Conservation (phyloP, 2,797 vertebrate species). For the Acrossocheilus wenchowensis region DNA sequence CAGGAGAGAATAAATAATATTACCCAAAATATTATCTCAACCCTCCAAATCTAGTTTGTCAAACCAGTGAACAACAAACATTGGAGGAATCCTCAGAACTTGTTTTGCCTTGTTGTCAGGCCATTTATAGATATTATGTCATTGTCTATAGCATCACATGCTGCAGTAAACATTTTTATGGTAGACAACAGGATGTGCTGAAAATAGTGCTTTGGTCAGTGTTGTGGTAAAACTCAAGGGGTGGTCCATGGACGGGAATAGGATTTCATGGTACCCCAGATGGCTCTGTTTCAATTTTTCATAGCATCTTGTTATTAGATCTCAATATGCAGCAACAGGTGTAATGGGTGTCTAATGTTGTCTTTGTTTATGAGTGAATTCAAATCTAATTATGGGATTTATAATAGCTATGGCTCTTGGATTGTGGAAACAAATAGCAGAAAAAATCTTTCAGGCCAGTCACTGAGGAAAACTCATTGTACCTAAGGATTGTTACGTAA, state of each 20-base stretch:
- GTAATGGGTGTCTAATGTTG: conserved; percentile 18
- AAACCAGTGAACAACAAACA: conserved; percentile 39
- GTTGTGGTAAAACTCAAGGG: conserved; percentile 47
- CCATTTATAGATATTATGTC: conserved; percentile 69
- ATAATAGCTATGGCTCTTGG: neutral
- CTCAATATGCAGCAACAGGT: conserved; percentile 49
- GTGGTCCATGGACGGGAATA: conserved; percentile 35
- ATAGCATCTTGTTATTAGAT: conserved; percentile 44
- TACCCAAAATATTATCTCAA: neutral
- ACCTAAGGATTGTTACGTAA: neutral
- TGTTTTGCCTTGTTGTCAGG: conserved; percentile 43
- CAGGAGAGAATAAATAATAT: conserved; percentile 39
- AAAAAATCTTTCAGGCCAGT: neutral
- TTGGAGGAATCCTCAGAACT: conserved; percentile 62
- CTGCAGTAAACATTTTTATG: conserved; percentile 66
- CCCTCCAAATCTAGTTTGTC: neutral
- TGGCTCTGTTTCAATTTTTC: conserved; percentile 52
- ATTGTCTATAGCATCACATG: conserved; percentile 61
- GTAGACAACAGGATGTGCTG: conserved; percentile 66
- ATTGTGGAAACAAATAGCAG: neutral
- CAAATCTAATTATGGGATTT: conserved; percentile 27
- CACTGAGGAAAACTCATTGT: neutral
- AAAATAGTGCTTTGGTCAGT: conserved; percentile 67
- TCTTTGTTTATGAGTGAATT: neutral
- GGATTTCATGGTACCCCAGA: conserved; percentile 31